Evolutionary conservation across 1,140 invertebrate genomes (phyloP).

Genomic region (Scylla paramamosain): DNA sequence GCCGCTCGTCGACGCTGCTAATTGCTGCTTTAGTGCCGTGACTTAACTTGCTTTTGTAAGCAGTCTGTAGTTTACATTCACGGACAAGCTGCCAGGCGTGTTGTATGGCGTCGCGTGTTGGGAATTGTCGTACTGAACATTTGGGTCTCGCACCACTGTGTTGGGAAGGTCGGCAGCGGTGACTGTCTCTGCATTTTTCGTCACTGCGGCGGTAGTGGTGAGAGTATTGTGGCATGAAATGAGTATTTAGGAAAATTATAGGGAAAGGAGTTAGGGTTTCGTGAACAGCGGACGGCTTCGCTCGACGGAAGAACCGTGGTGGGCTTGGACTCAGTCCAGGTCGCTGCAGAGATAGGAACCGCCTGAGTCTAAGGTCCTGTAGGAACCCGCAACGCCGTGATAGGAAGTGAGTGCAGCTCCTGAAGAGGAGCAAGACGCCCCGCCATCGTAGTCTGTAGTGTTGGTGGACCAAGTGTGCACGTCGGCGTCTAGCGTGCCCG

Average conservation of each 20-base stretch:
- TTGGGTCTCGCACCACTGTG: too few species aligned
- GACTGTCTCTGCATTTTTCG: too few species aligned
- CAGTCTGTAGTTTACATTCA: too few species aligned
- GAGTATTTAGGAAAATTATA: too few species aligned
- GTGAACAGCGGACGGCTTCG: conserved; percentile 35
- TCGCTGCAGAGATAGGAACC: background rate
- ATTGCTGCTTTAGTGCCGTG: too few species aligned
- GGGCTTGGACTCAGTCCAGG: background rate
- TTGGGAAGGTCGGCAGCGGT: too few species aligned
- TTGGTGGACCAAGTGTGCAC: conserved; percentile 72
- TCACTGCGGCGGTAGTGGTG: background rate
- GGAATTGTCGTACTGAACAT: too few species aligned
- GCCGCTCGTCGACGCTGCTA: too few species aligned
- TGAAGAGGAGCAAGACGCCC: conserved; percentile 67
- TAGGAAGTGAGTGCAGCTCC: conserved; percentile 32
- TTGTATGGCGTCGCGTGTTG: too few species aligned
- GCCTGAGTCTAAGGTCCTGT: background rate
- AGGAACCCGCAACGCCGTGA: background rate
- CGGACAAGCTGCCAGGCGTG: too few species aligned
- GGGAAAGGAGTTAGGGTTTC: too few species aligned
- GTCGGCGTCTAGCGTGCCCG: conserved; percentile 63
- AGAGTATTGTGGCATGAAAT: background rate
- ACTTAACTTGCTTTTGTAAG: too few species aligned
- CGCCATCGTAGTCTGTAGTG: conserved; percentile 66
- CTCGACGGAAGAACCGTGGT: conserved; percentile 17